Conservation (phyloP, 2,113 vertebrate species). For the Chloebia gouldiae region DNA sequence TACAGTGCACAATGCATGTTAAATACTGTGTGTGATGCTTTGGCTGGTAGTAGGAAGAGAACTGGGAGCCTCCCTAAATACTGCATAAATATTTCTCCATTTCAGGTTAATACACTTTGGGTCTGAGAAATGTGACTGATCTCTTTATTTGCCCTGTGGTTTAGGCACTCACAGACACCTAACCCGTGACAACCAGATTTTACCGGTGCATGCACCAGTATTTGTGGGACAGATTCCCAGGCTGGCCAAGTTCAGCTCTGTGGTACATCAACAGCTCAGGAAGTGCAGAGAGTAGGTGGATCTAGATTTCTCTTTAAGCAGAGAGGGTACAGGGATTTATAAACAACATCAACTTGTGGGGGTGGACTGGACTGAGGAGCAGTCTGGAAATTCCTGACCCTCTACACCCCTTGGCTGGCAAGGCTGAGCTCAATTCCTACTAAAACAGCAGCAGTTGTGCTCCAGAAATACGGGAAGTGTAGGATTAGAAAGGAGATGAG, state of each 20-base stretch:
- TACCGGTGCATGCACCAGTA: not conserved
- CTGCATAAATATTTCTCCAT: not conserved
- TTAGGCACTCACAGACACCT: not conserved
- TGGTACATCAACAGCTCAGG: not conserved
- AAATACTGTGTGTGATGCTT: not conserved
- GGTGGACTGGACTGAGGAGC: not conserved
- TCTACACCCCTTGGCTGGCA: not conserved
- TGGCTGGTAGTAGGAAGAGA: not conserved
- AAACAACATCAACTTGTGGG: not conserved
- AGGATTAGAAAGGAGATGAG: constrained; percentile 23
- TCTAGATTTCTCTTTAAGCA: not conserved
- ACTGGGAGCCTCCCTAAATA: not conserved
- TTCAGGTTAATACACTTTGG: not conserved
- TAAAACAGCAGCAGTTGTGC: not conserved
- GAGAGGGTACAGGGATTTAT: not conserved
- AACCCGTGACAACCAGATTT: not conserved
- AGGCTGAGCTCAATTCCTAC: constrained; percentile 17
- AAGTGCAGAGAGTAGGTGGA: constrained; percentile 2
- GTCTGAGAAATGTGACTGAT: not conserved
- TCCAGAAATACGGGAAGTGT: not conserved
- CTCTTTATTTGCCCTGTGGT: not conserved
- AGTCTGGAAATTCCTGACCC: constrained; percentile 23
- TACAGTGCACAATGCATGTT: not conserved
- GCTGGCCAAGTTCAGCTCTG: not conserved
- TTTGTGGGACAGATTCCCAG: not conserved